phyloP scores from a whole-genome alignment of 2,888 invertebrate species.

The Mythimna impura region DNA sequence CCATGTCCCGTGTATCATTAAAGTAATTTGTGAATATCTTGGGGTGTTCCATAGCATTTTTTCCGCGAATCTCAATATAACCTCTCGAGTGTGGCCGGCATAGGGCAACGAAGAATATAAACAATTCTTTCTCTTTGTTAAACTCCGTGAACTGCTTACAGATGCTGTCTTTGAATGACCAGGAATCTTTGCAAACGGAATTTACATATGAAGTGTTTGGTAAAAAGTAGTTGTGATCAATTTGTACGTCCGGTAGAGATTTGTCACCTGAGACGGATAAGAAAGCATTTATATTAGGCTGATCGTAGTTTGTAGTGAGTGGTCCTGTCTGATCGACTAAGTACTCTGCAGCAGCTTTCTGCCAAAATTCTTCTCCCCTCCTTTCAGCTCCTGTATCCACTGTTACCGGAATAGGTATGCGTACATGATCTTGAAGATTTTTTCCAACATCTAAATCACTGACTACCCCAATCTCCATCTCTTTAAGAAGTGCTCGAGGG shows the following conservation, averaged over 20 bases:
- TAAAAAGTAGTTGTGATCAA: conserved; percentile 86
- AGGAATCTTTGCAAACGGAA: conserved; percentile 76
- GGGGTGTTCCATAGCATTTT: conserved; percentile 77
- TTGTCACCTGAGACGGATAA: conserved; percentile 78
- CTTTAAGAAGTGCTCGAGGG: conserved; percentile 76
- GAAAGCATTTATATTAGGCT: conserved; percentile 86
- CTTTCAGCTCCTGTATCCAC: conserved; percentile 78
- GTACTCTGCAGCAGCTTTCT: conserved; percentile 81
- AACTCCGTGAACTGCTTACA: conserved; percentile 81
- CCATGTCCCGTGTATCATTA: conserved; percentile 80
- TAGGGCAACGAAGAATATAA: conserved; percentile 82
- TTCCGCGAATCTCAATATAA: conserved; percentile 76
- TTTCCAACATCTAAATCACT: conserved; percentile 82
- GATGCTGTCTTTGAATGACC: conserved; percentile 79
- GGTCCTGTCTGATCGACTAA: conserved; percentile 84
- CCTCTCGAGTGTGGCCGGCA: conserved; percentile 84
- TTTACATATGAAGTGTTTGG: conserved; percentile 81
- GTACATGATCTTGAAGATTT: conserved; percentile 87
- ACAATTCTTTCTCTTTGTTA: conserved; percentile 80
- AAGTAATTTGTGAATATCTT: conserved; percentile 84
- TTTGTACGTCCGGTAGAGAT: conserved; percentile 82
- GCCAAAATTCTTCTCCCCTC: conserved; percentile 78
- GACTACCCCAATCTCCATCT: conserved; percentile 74
- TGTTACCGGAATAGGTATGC: conserved; percentile 83
- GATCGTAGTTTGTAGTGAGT: conserved; percentile 82